Evolutionary conservation across 1,140 invertebrate genomes (phyloP), one percentile per base, ranked within the genome.

Genomic region (Drosophila bipectinata): DNA sequence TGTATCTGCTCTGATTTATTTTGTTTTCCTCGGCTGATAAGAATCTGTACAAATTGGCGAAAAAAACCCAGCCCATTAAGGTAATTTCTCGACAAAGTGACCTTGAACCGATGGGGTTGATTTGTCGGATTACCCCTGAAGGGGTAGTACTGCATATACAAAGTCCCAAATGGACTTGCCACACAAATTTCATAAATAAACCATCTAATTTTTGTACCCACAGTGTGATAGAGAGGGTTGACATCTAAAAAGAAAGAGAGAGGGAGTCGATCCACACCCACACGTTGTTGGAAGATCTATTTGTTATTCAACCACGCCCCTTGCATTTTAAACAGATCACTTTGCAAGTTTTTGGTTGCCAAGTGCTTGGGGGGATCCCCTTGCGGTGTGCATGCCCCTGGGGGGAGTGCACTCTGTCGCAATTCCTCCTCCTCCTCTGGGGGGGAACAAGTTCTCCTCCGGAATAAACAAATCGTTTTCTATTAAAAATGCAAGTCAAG

Each of bases 281-380:
- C 26, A 41, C 14, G 15, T 41, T 41, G 39, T 41, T n/a, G 14
- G 39, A n/a, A 12, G 39, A 64, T 30, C 28, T 28, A 45, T 28
- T 66, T 18, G 48, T 47, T 67, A 32, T 53, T 49, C 64, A 68
- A 54, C 61, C 64, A 67, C 62, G 62, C 39, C 63, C 39, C 66
- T 24, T 41, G 69, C 52, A 56, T 73, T 73, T 73, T 47, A 64
- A 74, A 71, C 71, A 74, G 60, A 18, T 49, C 32, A 48, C 44
- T 56, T 32, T 45, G 26, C 21, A 30, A 21, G 21, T 21, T 21
- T 24, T 56, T 18, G 30, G 7, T 32, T 4, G 34, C 12, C n/a
- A 14, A 28, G 24, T 45, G n/a, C 14, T 18, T 12, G 6, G 7
- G 24, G 24, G 28, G 9, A 21, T 32, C n/a, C 14, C 21, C 26